Percentiles rank a stretch among this genome's conserved stretches.
Evolutionary conservation across 2,888 invertebrate genomes (phyloP).

Genomic region (Rhimphoctona megacephalus): DNA sequence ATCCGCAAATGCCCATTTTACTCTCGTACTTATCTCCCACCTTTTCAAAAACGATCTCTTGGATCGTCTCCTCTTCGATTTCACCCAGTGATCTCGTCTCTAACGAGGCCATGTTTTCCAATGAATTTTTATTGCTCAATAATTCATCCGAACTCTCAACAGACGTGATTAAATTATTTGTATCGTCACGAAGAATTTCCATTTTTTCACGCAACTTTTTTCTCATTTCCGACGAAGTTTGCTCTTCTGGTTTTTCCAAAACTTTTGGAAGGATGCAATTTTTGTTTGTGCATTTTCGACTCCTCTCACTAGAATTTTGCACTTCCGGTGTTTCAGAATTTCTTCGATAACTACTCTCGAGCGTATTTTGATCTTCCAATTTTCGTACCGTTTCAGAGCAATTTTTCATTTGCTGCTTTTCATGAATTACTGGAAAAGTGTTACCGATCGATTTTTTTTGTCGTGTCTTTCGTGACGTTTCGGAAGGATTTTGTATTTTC

Average conservation of each 20-base stretch:
- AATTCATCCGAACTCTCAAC: slow-evolving; percentile 67
- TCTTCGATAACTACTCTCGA: neutral
- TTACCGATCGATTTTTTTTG: neutral
- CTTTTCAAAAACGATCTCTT: slow-evolving; percentile 63
- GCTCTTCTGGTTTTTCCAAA: slow-evolving; percentile 4
- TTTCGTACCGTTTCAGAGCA: neutral
- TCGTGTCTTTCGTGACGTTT: neutral
- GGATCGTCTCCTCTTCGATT: slow-evolving; percentile 73
- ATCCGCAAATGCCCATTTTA: slow-evolving; percentile 35
- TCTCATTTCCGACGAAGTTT: slow-evolving; percentile 6
- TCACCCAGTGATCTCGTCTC: slow-evolving; percentile 40
- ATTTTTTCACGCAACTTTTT: slow-evolving; percentile 65
- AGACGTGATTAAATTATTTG: slow-evolving; percentile 75
- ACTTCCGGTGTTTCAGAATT: neutral
- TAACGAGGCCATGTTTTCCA: slow-evolving; percentile 7
- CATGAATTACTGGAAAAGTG: neutral
- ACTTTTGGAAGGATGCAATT: neutral
- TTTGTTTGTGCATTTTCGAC: neutral
- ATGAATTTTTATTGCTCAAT: slow-evolving; percentile 33
- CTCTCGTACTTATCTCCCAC: slow-evolving; percentile 20
- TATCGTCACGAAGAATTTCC: slow-evolving; percentile 74
- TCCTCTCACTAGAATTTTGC: neutral
- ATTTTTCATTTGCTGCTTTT: neutral
- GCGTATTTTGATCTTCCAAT: neutral
- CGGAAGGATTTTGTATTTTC: neutral